Evolutionary conservation across 2,888 invertebrate genomes (phyloP).

Genomic region (Orchesellides sinensis): DNA sequence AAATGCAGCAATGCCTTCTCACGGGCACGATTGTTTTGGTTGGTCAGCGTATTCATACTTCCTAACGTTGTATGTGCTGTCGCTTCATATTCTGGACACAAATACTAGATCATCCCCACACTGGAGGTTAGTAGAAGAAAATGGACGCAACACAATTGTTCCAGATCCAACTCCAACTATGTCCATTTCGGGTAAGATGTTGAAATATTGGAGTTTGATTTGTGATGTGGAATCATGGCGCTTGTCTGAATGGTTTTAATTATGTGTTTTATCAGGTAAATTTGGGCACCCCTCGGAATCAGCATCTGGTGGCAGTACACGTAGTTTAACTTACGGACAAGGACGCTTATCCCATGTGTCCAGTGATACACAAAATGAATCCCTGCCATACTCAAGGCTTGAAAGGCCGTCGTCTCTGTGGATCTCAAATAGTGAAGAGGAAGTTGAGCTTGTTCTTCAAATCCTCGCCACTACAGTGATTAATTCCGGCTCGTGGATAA

Average conservation of each 20-base stretch:
- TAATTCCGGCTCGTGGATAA: conserved; percentile 73
- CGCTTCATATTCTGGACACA: conserved; percentile 84
- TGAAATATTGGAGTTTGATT: background rate
- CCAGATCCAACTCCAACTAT: conserved; percentile 69
- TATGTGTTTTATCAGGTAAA: conserved; percentile 10
- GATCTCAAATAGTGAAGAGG: conserved; percentile 70
- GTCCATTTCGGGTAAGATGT: conserved; percentile 43
- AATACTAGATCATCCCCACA: conserved; percentile 87
- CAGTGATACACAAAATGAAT: conserved; percentile 61
- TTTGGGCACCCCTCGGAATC: conserved; percentile 42
- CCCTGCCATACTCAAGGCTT: conserved; percentile 50
- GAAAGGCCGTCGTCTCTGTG: conserved; percentile 52
- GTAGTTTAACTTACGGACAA: conserved; percentile 31
- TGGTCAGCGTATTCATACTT: conserved; percentile 76
- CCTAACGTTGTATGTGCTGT: conserved; percentile 84
- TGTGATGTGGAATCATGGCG: background rate
- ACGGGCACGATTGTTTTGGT: conserved; percentile 67
- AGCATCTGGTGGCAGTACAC: conserved; percentile 17
- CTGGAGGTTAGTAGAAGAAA: conserved; percentile 88
- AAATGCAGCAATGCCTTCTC: conserved; percentile 57
- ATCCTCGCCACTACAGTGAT: conserved; percentile 73
- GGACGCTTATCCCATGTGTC: conserved; percentile 61
- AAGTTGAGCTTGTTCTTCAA: conserved; percentile 72
- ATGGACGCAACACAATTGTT: conserved; percentile 79
- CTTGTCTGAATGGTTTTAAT: background rate